Base-by-base conservation (phyloP, 2,888 invertebrate genomes). In the Temnothorax ravouxi region DNA sequence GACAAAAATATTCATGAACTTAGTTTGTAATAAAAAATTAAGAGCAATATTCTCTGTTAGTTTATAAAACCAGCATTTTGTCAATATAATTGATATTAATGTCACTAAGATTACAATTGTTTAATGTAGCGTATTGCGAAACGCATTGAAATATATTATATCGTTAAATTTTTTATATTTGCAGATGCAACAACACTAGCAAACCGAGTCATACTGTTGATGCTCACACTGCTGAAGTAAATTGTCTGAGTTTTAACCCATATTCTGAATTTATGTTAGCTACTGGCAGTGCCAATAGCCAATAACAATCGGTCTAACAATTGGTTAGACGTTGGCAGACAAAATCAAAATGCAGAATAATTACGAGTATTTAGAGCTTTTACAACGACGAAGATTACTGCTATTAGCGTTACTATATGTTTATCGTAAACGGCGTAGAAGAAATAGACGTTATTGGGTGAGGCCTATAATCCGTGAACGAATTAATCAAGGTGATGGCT, bases 131-230 rank as follows among this genome's bases (percentile, higher is more conserved):
- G 34, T 18, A 67, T 61, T 13, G 8, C 1, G 38, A 54, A 38
- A 15, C 1, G 9, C 21, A 41, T 29, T 34, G 34, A 3, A 15
- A n/a, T 6, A 38, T 3, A 9, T 50, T 72, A 67, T 59, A 84
- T 54, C 0, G 15, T 38, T 52, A 69, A 44, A 47, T 50, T 56
- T 54, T n/a, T 59, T 47, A 52, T 67, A 13, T 71, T 25, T 77
- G 0, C 41, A 97, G 99, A 92, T 98, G 98, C 93, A 99, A 98
- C 95, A 99, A 99, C 94, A 98, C 99, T 29, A 98, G 97, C 92
- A 99, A 99, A 95, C 99, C 99, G 1, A 99, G 99, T 47, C 99
- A 99, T 95, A 99, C 98, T 0, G 99, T 99, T 2, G 99, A 99
- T 94, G 99, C 99, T 0, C 99, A 99, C 95, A 98, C 99, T 0